These are phyloP conservation scores for Machimus atricapillus DNA, from an alignment of 2,888 invertebrate genomes.

Conservation along the genomic window DNA sequence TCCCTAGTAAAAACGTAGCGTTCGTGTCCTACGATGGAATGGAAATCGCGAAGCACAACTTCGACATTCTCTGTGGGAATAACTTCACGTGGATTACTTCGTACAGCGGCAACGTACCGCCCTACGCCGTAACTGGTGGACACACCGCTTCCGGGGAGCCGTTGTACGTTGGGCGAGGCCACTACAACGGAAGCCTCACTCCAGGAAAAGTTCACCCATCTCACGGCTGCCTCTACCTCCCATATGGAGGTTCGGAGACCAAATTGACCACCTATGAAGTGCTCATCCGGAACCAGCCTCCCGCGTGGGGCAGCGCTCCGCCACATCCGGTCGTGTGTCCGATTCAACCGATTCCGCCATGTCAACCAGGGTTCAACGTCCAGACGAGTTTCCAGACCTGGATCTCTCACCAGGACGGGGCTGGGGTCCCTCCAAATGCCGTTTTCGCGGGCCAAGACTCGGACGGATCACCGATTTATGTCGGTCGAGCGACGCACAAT, in stretches of 20 bases:
- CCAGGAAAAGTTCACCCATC: slow-evolving; percentile 85
- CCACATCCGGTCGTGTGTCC: background rate
- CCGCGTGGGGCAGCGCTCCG: background rate
- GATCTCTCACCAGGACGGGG: slow-evolving; percentile 49
- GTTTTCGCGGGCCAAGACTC: slow-evolving; percentile 60
- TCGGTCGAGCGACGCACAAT: slow-evolving; percentile 64
- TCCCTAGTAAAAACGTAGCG: slow-evolving; percentile 72
- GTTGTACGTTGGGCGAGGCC: slow-evolving; percentile 77
- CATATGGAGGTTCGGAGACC: slow-evolving; percentile 82
- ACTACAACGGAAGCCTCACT: slow-evolving; percentile 78
- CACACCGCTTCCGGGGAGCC: slow-evolving; percentile 80
- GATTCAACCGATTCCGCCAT: background rate
- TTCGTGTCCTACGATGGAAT: slow-evolving; percentile 81
- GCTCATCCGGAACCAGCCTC: slow-evolving; percentile 60
- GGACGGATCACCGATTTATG: slow-evolving; percentile 58
- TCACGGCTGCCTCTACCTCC: slow-evolving; percentile 82
- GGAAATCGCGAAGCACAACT: slow-evolving; percentile 72
- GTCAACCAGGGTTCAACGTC: background rate
- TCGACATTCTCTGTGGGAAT: slow-evolving; percentile 72
- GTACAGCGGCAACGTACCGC: slow-evolving; percentile 73
- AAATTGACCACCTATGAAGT: slow-evolving; percentile 82
- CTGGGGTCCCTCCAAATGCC: slow-evolving; percentile 58
- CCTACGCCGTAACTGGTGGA: slow-evolving; percentile 75
- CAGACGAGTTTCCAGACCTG: slow-evolving; percentile 49
- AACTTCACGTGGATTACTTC: slow-evolving; percentile 73